Percentiles rank a stretch among this genome's conserved stretches.
Conservation (phyloP, 2,888 invertebrate genomes). For the Yponomeuta malinellus region DNA sequence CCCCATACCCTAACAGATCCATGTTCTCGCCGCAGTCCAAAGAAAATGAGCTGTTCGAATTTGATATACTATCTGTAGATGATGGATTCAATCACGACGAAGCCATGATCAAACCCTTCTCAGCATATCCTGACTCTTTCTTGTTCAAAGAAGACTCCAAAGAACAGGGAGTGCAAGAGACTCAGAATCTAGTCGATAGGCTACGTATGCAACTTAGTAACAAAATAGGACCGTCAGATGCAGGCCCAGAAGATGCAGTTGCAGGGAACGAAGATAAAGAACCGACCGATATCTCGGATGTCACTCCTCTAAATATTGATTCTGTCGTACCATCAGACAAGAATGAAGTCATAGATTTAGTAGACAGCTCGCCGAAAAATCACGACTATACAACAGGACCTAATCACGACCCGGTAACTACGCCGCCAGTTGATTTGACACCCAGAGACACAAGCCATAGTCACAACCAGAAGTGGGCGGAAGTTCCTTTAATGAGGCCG, state of each 20-base stretch:
- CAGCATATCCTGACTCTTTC: constrained; percentile 77
- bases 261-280: constrained; percentile 22
- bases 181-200: constrained; percentile 89
- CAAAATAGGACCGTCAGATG: constrained; percentile 77
- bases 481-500: constrained; percentile 36
- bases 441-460: constrained; percentile 3
- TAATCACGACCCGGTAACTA: constrained; percentile 14
- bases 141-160: constrained; percentile 86
- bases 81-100: constrained; percentile 56
- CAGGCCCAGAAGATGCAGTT: constrained; percentile 11
- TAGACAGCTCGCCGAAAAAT: constrained; percentile 6
- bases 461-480: constrained; percentile 39
- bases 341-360: not conserved
- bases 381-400: not conserved
- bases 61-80: constrained; percentile 78
- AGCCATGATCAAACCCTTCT: constrained; percentile 77
- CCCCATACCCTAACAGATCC: constrained; percentile 73
- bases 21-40: constrained; percentile 82
- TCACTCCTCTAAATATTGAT: constrained; percentile 26
- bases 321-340: not conserved
- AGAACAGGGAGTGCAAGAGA: constrained; percentile 87
- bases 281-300: constrained; percentile 28
- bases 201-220: constrained; percentile 82
- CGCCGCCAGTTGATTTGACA: constrained; percentile 1
- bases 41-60: constrained; percentile 78